Base-by-base conservation (phyloP, 64 coral and sea anemone species). In the Platygyra sinensis region DNA sequence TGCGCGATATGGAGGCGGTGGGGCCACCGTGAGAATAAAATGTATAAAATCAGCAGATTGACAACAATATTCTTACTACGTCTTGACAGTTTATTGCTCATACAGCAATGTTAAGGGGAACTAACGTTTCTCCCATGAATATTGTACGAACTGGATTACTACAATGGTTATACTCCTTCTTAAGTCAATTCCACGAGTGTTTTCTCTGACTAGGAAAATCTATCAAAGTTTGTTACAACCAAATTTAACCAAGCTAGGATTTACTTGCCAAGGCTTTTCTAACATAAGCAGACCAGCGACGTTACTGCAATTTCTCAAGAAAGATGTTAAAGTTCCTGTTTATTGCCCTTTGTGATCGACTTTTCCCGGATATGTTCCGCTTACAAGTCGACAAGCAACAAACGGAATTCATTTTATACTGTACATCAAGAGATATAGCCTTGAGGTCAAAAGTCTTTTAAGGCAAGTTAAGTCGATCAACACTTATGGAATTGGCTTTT, bases 1-100 rank as follows among this genome's bases (percentile, higher is more conserved):
- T 46, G 42, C 42, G 7, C 5, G 38, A 39, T 39, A 39, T 39
- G 38, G 38, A 39, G 38, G 38, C 38, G 38, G 38, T 46, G 42
- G 0, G 42, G 42, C 42, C 54, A 57, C 54, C 10, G 15, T 12
- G 54, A 15, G 12, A 13, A 9, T 57, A 57, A 14, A 57, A 16
- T 57, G 54, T 57, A 12, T 11, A 69, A 27, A 27, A 10, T 27
- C 22, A 69, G 9, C 1, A 20, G 24, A 69, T n/a, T 27, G 25
- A 10, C 65, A 69, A 27, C 22, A 2, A 65, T 22, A 69, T 2
- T 27, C n/a, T 9, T 10, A 24, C 0, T 24, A 0, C 29, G 25
- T 69, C 65, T 69, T 69, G 22, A 82, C 59, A 64, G 30, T 82
- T 82, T 82, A 82, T 82, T 82, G 79, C 59, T 80, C 55, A 64